Base-by-base conservation (phyloP, 2,113 vertebrate species). In the Sinosuthora webbiana region DNA sequence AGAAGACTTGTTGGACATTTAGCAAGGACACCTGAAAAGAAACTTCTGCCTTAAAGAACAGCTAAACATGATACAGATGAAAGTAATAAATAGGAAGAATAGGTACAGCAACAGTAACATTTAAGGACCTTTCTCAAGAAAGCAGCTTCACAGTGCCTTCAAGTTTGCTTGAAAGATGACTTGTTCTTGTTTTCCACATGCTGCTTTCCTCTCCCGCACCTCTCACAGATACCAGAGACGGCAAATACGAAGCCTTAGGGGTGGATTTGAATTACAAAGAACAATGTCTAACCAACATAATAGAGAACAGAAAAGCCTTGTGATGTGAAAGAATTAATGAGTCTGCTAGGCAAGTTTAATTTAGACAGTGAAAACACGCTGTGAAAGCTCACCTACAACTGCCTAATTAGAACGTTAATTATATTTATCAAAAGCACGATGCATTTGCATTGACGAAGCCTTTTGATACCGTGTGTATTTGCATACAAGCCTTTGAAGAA, bases 21-120 rank as follows among this genome's bases (percentile, higher is more conserved):
- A 71, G 33, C 42, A 87, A 25, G 0, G 0, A 33, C 39, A 64
- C 6, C 37, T 31, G 49, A 53, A 69, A 87, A 70, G 15, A n/a
- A 64, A n/a, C 13, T 57, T 56, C 14, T 24, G 14, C 28, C 44
- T 56, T 67, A 57, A 67, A 71, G 31, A 84, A 37, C n/a, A 49
- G 1, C 28, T 55, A 35, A 80, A 55, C 4, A 33, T 0, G 0
- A 70, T 3, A 37, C 11, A 64, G 35, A 49, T 17, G 2, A 73
- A 83, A 27, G 30, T 17, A 31, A 53, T 41, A 50, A 77, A 74
- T 1, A 78, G 30, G 30, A 63, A 78, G 57, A 85, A 14, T 11
- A 64, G 78, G 21, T 15, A 37, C 44, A 50, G 45, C 45, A 76
- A 64, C 11, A 31, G 18, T 28, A 74, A 79, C 20, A 15, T 53